phyloP scores from a whole-genome alignment of 2,797 vertebrate species.

The Adelosebastes latens region DNA sequence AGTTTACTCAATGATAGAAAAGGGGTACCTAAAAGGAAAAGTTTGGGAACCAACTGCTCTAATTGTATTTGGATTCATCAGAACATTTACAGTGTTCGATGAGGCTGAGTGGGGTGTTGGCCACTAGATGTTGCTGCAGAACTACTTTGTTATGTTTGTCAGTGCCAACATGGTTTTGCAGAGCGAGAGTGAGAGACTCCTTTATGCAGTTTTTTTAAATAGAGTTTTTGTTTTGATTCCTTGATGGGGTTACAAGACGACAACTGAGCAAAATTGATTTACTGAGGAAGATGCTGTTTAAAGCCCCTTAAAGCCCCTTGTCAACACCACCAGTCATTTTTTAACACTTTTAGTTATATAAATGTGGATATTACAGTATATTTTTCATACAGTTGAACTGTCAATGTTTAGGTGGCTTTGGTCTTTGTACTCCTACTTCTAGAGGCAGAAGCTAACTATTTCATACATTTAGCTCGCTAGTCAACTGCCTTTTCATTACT shows the following conservation, averaged over 20 bases:
- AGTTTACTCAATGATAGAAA: no score
- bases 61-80: neutral
- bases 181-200: neutral
- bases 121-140: constrained; percentile 54
- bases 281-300: neutral
- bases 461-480: neutral
- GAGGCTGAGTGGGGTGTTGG: neutral
- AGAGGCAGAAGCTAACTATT: neutral
- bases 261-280: neutral
- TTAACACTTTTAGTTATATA: neutral
- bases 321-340: neutral
- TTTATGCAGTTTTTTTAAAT: neutral
- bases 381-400: neutral
- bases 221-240: neutral
- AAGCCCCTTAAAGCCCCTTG: neutral
- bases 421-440: neutral
- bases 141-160: neutral
- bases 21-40: no score
- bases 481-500: neutral
- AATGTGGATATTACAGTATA: neutral
- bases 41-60: no score
- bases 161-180: neutral
- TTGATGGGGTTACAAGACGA: neutral
- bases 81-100: neutral
- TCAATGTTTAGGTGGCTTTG: neutral